phyloP scores from a whole-genome alignment of 2,113 vertebrate genomes.

The Nansenia antarctica region DNA sequence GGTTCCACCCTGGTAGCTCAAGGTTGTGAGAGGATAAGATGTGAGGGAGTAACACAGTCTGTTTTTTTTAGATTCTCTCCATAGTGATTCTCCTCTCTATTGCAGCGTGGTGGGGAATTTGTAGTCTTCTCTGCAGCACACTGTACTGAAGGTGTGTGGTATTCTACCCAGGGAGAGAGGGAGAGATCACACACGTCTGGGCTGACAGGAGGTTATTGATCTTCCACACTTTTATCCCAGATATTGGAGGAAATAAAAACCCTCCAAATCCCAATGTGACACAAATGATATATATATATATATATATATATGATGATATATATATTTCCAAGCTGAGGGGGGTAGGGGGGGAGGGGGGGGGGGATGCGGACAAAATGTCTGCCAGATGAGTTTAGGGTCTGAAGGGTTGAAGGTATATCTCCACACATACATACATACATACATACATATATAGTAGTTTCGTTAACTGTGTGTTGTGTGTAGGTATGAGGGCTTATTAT shows the following conservation, averaged over 20 bases:
- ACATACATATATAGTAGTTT: too few species aligned
- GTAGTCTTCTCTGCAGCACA: neutral
- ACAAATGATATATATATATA: conserved; percentile 34
- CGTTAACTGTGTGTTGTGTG: too few species aligned
- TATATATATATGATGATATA: too few species aligned
- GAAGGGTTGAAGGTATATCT: neutral
- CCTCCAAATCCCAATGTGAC: conserved; percentile 30
- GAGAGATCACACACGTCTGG: conserved; percentile 44
- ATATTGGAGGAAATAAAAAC: conserved; percentile 27
- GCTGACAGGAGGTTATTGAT: conserved; percentile 61
- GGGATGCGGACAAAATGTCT: conserved; percentile 13
- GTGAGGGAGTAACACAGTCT: neutral
- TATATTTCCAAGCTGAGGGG: too few species aligned
- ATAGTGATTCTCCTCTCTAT: neutral
- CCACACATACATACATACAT: too few species aligned
- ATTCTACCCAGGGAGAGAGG: conserved; percentile 36
- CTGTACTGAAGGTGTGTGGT: conserved; percentile 28
- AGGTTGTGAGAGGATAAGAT: too few species aligned
- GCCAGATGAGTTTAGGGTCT: conserved; percentile 5
- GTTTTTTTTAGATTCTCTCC: neutral
- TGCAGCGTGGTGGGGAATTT: neutral
- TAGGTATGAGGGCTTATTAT: too few species aligned
- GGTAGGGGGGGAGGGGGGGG: neutral
- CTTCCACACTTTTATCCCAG: conserved; percentile 42
- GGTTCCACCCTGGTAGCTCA: too few species aligned